Base-by-base conservation (phyloP, 2,797 vertebrate genomes). In the Chelon labrosus region DNA sequence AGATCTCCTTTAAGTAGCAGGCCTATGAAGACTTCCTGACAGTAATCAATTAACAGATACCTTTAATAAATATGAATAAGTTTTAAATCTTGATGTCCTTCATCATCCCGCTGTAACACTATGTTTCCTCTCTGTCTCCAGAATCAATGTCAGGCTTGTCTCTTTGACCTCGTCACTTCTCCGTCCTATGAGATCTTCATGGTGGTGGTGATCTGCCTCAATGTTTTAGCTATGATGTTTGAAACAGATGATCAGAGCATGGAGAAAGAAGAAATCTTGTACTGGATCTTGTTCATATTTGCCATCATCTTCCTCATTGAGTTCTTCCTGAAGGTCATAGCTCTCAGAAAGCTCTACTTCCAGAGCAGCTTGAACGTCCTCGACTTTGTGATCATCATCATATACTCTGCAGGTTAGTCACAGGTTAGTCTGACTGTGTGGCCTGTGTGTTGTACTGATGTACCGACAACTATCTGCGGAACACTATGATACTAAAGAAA, bases 161-260 rank as follows among this genome's bases (percentile, higher is more conserved):
- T 97, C 49, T 98, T 94, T 1, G 96, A 97, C 91, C 83, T 97
- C 0, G 95, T 99, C 78, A 96, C 93, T 3, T 90, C 89, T 57
- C 94, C 93, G 86, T 89, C 80, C 5, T 99, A 97, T n/a, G 96
- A 97, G 80, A 95, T 98, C 78, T 76, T 93, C 25, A 97, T 97
- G 88, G 96, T 96, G 96, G 90, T 94, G 55, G 75, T 99, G 84
- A 97, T 98, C 85, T 96, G 94, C 72, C 94, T 98, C 47, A 96
- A 97, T 89, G 94, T 97, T 95, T 87, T 98, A 69, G 93, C 93
- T 22, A 95, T 96, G 95, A 97, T 97, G 97, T 89, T 96, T 10
- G 96, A 98, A 88, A 96, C 96, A 0, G 90, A 96, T 0, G 88
- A 96, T 6, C 93, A 95, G 84, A 96, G 94, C 0, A 0, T 2